Base-by-base conservation (phyloP, 2,888 invertebrate species). In the Philereme transversata region DNA sequence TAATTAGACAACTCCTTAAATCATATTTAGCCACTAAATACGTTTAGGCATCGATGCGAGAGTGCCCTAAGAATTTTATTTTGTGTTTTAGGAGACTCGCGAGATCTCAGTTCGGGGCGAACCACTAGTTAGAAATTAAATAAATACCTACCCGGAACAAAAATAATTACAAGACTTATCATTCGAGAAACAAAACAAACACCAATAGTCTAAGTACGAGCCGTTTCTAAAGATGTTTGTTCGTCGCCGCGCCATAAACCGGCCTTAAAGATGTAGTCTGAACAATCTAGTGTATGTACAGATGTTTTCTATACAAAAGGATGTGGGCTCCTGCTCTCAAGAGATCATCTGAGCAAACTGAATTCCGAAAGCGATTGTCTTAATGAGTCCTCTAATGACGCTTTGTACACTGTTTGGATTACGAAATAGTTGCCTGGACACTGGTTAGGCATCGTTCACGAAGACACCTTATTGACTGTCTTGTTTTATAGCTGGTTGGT, bases 321-420 rank as follows among this genome's bases (percentile, higher is more conserved):
- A 88, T 88, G 81, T 77, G 73, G 78, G 69, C 69, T 74, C 75
- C 47, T 65, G 57, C 78, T 83, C 83, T 81, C 79, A 65, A 62
- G 83, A 85, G 85, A 86, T 82, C 87, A 86, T 81, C 87, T 88
- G 87, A 79, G 80, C 82, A 87, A 88, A 88, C 86, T 67, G 62
- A 82, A 88, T 86, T 80, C 87, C 83, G 67, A 69, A 58, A 47
- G 45, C 62, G 62, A 56, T 67, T 65, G 61, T 67, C 79, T 81
- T 86, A 84, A 86, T 81, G 82, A 81, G 68, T 70, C 66, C 69
- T 71, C 72, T 86, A 85, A 87, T 86, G 86, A 84, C 78, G 76
- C 74, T 75, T 78, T 79, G 69, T 78, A 72, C 74, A 62, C 51
- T 76, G 69, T 80, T 77, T 76, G 72, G 65, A 57, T 78, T 75